Evolutionary conservation across 1,140 invertebrate genomes (phyloP), one percentile per base, ranked within the genome.

Genomic region (Tetragonula clypearis): DNA sequence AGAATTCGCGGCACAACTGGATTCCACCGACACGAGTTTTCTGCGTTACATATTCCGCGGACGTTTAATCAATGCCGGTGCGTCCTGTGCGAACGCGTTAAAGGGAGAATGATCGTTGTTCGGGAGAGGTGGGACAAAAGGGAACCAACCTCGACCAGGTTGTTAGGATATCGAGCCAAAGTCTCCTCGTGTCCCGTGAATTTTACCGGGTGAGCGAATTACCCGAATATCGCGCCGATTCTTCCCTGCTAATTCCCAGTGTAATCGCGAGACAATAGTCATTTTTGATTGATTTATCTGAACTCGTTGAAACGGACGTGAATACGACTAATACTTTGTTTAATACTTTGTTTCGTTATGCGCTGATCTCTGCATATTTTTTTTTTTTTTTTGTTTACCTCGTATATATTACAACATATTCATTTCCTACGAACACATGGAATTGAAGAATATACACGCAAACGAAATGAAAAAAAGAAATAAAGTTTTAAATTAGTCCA

Each of bases 41-140:
- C 65, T 56, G 12, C 41, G 78, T 79, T 79, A 79, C 62, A 79
- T 79, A 79, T 79, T 68, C 41, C n/a, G 49, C 19, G 41, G 21
- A 69, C 78, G 65, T 79, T 69, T 69, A 79, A 79, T 79, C 78
- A 69, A 79, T 79, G 78, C 26, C 19, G 17, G 21, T 9, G 26
- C 17, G 23, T 56, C n/a, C 65, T 41, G 55, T 58, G 66, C 69
- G 55, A 69, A 79, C 53, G 65, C 26, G 26, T 79, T 69, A 79
- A 68, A 79, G 53, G 53, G 65, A 56, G 65, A 69, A n/a, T 62
- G 60, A 65, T 62, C 58, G 75, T 56, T 79, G 62, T 53, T 66
- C 17, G 15, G 26, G 14, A 9, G 35, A 1, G 8, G 0, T 0
- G 15, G n/a, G 11, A 65, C 6, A 35, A 41, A 49, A 19, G 69